Evolutionary conservation across 2,113 vertebrate genomes (phyloP).

Genomic region (Mirounga angustirostris): DNA sequence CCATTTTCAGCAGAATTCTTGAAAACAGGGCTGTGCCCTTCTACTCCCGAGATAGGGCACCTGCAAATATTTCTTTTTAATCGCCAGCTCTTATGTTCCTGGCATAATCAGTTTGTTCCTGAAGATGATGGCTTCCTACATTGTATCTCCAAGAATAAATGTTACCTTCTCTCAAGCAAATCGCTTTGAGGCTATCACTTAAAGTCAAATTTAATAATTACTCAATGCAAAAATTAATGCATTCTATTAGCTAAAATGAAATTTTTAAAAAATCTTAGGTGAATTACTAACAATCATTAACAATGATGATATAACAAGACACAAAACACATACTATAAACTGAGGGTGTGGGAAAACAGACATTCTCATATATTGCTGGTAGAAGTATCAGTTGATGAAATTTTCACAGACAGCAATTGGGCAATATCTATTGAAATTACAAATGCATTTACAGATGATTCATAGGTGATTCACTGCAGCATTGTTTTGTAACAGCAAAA

Average conservation of each 20-base stretch:
- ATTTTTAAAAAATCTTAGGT: background rate
- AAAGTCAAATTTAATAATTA: conserved; percentile 5
- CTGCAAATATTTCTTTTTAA: background rate
- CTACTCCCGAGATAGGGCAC: background rate
- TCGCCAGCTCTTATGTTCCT: background rate
- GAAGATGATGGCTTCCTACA: background rate
- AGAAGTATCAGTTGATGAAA: background rate
- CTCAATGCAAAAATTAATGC: background rate
- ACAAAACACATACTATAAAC: background rate
- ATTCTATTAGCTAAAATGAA: background rate
- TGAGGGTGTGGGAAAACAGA: background rate
- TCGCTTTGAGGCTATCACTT: background rate
- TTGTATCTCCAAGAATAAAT: background rate
- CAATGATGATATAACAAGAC: background rate
- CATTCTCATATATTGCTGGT: background rate
- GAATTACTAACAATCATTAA: background rate
- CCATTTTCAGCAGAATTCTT: conserved; percentile 17
- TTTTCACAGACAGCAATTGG: conserved; percentile 11
- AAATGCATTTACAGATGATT: conserved; percentile 16
- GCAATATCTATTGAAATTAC: conserved; percentile 10
- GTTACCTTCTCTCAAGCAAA: background rate
- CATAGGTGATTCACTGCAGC: background rate
- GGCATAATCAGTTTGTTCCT: background rate
- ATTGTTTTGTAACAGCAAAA: conserved; percentile 2
- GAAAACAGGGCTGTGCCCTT: background rate